Base-by-base conservation (phyloP, 2,797 vertebrate genomes). In the Moxostoma hubbsi region DNA sequence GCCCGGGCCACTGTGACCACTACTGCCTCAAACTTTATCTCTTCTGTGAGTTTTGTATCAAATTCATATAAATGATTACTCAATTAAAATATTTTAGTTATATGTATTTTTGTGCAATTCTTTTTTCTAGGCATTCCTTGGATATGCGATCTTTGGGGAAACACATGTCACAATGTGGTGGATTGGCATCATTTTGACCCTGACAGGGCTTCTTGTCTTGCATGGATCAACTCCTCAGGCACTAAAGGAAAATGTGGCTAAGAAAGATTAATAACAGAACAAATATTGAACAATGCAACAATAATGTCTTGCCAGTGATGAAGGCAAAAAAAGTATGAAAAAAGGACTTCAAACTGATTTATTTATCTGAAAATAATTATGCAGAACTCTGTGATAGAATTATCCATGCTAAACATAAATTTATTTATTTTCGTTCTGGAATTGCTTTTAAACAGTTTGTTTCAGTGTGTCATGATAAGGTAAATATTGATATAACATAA, bases 1-100 rank as follows among this genome's bases (percentile, higher is more conserved):
- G 96, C 97, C 43, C 71, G 92, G 16, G 95, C 94, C n/a, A 96
- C 97, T 0, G 94, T 99, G 88, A 98, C 95, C 0, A 94, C 93
- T 0, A 96, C 93, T 0, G 96, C 96, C 53, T 95, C 96, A 55
- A 99, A 96, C 88, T 98, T 97, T 90, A 92, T 98, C 85, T 95
- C 77, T 68, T 98, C 98, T 0, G 97, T 98, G 85, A 95, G 96
- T 64, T 58, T 16, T 6, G 1, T 0, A 0, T 11, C 8, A 36
- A 62, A 18, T 43, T 67, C 5, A 61, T 15, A 7, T 54, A 64
- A 54, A 5, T 50, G 24, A 16, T 61, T 47, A 47, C 1, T 47
- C 10, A 13, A 12, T 67, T 5, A 49, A 54, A 54, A 61, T 57
- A 0, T 45, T 63, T 46, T 9, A 47, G n/a, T 13, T 36, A 36